These are phyloP conservation scores for Cantharis lateralis DNA, from an alignment of 2,888 invertebrate genomes.

Conservation along the genomic window DNA sequence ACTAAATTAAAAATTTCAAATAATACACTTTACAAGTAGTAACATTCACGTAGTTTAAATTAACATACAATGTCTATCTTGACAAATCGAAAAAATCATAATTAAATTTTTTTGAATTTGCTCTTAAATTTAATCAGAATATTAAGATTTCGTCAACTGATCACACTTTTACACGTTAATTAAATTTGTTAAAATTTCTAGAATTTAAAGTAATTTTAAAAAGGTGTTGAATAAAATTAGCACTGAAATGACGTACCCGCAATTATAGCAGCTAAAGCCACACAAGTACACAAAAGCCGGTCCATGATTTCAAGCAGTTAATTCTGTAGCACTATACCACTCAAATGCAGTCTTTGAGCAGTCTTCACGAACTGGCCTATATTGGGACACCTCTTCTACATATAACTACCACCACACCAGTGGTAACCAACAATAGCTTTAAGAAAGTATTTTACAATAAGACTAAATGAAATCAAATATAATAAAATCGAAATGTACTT, in stretches of 20 bases:
- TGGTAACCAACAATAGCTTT: constrained; percentile 24
- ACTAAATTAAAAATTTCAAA: neutral
- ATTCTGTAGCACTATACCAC: constrained; percentile 25
- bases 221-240: neutral
- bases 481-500: neutral
- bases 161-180: neutral
- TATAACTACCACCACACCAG: constrained; percentile 36
- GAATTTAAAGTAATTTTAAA: neutral
- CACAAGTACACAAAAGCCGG: constrained; percentile 41
- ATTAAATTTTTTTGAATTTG: neutral
- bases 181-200: neutral
- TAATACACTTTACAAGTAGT: neutral
- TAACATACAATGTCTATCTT: neutral
- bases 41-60: neutral
- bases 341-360: constrained; percentile 30
- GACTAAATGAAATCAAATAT: neutral
- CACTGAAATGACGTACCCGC: constrained; percentile 39
- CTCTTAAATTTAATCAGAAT: neutral
- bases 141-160: neutral
- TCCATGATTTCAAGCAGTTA: constrained; percentile 37
- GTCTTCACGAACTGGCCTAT: constrained; percentile 50
- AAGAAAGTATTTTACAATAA: neutral
- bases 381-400: constrained; percentile 46
- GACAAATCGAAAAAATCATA: neutral
- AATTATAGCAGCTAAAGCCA: constrained; percentile 39